Conservation (phyloP, 2,113 vertebrate species). For the Prolemur simus region DNA sequence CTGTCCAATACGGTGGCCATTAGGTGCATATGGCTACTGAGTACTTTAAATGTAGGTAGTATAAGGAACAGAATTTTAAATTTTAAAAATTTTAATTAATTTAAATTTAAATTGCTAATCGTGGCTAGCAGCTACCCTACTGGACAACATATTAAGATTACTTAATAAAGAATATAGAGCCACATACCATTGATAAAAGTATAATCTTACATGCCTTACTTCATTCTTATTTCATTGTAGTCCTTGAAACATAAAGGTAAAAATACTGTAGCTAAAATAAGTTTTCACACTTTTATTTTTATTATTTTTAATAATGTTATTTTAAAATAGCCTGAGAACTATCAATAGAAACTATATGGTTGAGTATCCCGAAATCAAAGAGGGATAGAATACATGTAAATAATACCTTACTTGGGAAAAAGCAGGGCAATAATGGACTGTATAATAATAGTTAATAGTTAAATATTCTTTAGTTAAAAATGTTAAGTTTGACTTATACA, state of each 20-base stretch:
- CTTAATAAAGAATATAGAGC: neutral
- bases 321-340: neutral
- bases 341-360: neutral
- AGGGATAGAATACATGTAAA: neutral
- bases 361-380: neutral
- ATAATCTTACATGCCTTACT: neutral
- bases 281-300: neutral
- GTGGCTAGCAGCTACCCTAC: neutral
- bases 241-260: neutral
- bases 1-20: neutral
- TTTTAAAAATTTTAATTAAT: neutral
- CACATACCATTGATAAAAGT: neutral
- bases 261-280: constrained; percentile 29
- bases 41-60: neutral
- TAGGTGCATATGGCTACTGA: neutral
- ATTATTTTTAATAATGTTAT: constrained; percentile 27
- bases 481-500: neutral
- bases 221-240: constrained; percentile 34
- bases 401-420: neutral
- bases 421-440: neutral
- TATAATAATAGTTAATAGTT: neutral
- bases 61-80: neutral
- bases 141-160: neutral
- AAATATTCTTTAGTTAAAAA: constrained; percentile 30
- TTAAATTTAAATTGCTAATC: constrained; percentile 23